A percentile compares a stretch with the other conserved stretches of the same genome.
Evolutionary conservation across 2,113 vertebrate genomes (phyloP).

Genomic region (Natator depressus): DNA sequence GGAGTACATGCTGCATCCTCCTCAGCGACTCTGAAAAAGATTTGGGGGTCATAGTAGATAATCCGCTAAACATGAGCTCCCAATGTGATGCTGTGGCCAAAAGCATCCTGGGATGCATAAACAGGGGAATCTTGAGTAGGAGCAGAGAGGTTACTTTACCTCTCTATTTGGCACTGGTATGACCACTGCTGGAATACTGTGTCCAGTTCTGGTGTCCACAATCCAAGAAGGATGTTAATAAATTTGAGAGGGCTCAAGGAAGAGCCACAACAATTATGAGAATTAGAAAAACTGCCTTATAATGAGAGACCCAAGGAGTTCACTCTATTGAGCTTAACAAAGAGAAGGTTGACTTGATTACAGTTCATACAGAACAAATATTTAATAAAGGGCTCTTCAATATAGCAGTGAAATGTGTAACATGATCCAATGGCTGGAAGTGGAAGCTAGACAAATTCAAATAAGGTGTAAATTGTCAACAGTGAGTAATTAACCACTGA

Average conservation of each 20-base stretch:
- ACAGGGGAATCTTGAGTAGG: neutral
- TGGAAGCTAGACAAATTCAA: neutral
- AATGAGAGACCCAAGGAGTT: neutral
- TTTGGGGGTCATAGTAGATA: neutral
- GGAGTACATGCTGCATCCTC: neutral
- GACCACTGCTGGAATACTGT: neutral
- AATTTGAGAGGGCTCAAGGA: neutral
- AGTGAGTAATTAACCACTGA: neutral
- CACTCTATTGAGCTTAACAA: neutral
- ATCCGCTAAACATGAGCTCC: neutral
- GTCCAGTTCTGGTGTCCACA: neutral
- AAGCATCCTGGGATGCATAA: neutral
- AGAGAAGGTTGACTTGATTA: neutral
- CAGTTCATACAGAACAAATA: neutral
- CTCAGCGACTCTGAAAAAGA: neutral
- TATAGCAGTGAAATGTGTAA: neutral
- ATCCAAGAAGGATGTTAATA: neutral
- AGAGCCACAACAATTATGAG: neutral
- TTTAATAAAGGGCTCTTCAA: neutral
- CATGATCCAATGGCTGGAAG: neutral
- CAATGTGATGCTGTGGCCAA: neutral
- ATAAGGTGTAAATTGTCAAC: neutral
- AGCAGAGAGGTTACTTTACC: neutral
- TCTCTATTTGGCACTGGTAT: neutral
- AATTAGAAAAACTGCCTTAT: neutral